Conservation (phyloP, 2,888 invertebrate genomes). For the Kryphioiulus occultus region DNA sequence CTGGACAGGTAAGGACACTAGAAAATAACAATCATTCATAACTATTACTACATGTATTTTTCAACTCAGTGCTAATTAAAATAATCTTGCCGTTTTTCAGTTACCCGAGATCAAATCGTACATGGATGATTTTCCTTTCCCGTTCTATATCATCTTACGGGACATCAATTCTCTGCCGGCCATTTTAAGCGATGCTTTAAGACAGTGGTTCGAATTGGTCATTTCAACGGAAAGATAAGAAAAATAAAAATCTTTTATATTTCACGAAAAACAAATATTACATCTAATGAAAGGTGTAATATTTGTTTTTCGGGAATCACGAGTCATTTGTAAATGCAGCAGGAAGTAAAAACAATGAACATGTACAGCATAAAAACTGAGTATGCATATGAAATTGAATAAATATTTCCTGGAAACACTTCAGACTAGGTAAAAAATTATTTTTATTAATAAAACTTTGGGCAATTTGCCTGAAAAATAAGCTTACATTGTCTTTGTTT, state of each 20-base stretch:
- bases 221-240: constrained; percentile 63
- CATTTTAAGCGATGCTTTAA: constrained; percentile 91
- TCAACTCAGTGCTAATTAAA: neutral
- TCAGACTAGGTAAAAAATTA: too few relatives aligned
- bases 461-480: too few relatives aligned
- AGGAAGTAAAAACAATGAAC: too few relatives aligned
- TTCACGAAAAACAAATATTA: neutral
- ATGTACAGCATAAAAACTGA: too few relatives aligned
- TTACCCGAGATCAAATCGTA: constrained; percentile 77
- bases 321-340: too few relatives aligned
- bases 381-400: too few relatives aligned
- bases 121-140: constrained; percentile 96
- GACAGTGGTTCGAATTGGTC: constrained; percentile 99
- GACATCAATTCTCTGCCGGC: constrained; percentile 87
- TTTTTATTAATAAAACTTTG: too few relatives aligned
- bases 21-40: neutral
- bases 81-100: constrained; percentile 58
- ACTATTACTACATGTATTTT: neutral
- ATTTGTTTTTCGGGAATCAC: too few relatives aligned
- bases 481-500: too few relatives aligned
- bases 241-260: neutral
- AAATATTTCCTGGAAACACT: too few relatives aligned
- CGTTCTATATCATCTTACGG: constrained; percentile 92
- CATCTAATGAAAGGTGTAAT: too few relatives aligned
- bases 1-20: constrained; percentile 63